Percentiles rank a stretch among this genome's conserved stretches.
phyloP scores from a whole-genome alignment of 2,797 vertebrate genomes.

The Coracias cyanogaster region DNA sequence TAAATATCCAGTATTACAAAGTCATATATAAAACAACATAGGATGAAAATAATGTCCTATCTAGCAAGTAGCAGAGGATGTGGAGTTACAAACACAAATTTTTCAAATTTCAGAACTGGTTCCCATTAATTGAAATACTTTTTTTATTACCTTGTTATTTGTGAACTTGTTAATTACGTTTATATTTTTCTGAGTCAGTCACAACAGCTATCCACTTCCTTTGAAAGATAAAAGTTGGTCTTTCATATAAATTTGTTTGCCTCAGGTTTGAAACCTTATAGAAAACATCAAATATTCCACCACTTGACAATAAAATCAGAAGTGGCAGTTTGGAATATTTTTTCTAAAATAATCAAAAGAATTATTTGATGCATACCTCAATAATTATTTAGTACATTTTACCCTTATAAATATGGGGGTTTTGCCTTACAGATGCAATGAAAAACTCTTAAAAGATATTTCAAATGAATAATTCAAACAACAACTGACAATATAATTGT shows the following conservation, averaged over 20 bases:
- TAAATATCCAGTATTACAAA: background rate
- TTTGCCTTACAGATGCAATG: slow-evolving; percentile 42
- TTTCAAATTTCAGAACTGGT: background rate
- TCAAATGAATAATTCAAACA: slow-evolving; percentile 66
- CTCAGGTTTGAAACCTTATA: slow-evolving; percentile 24
- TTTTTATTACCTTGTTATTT: background rate
- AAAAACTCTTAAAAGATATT: slow-evolving; percentile 59
- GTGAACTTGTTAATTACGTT: background rate
- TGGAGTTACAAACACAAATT: background rate
- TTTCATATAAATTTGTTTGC: background rate
- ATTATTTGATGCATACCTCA: slow-evolving; percentile 53
- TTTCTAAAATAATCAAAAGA: slow-evolving; percentile 55
- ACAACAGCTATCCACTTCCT: background rate
- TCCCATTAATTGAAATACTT: background rate
- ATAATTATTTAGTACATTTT: slow-evolving; percentile 60
- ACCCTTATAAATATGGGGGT: slow-evolving; percentile 27
- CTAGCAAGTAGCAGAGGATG: background rate
- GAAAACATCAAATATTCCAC: slow-evolving; percentile 47
- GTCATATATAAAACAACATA: background rate
- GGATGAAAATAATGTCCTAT: background rate
- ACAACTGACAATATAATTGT: slow-evolving; percentile 50
- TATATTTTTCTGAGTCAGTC: background rate
- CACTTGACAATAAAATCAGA: slow-evolving; percentile 38
- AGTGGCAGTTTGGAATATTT: slow-evolving; percentile 32
- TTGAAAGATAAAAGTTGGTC: slow-evolving; percentile 27